Percentiles rank a stretch among this genome's conserved stretches.
Evolutionary conservation across 2,113 vertebrate species (phyloP).

Genomic region (Sialia sialis): DNA sequence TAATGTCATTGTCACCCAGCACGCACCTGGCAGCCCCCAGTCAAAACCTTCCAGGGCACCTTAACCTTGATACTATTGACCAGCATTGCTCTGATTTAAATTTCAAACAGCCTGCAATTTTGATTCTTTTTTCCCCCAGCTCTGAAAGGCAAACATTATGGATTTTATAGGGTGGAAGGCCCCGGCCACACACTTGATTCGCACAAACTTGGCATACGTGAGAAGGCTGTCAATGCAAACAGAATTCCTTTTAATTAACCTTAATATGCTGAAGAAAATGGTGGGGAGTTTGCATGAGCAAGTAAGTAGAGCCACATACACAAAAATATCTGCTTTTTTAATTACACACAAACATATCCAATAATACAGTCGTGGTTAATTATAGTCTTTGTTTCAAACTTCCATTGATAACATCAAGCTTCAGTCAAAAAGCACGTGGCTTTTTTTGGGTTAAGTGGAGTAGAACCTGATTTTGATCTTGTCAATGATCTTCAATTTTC

Average conservation of each 20-base stretch:
- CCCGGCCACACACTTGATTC: slow-evolving; percentile 59
- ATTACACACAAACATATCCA: slow-evolving; percentile 48
- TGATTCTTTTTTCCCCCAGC: slow-evolving; percentile 64
- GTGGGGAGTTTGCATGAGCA: slow-evolving; percentile 59
- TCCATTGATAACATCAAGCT: not conserved
- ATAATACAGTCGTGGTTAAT: slow-evolving; percentile 56
- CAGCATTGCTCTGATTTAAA: slow-evolving; percentile 73
- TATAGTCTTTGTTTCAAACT: slow-evolving; percentile 24
- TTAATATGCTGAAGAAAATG: slow-evolving; percentile 75
- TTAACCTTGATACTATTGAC: slow-evolving; percentile 72
- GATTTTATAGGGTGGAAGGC: slow-evolving; percentile 76
- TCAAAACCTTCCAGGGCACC: slow-evolving; percentile 36
- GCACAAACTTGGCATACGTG: slow-evolving; percentile 74
- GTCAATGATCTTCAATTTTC: not conserved
- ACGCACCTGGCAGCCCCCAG: not conserved
- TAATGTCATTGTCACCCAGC: slow-evolving; percentile 31
- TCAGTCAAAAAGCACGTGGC: not conserved
- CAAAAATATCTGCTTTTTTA: slow-evolving; percentile 57
- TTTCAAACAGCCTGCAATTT: slow-evolving; percentile 76
- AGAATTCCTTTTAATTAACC: slow-evolving; percentile 83
- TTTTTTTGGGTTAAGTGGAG: not conserved
- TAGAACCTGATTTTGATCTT: not conserved
- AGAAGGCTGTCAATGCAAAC: slow-evolving; percentile 77
- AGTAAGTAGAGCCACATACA: slow-evolving; percentile 34
- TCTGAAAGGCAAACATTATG: slow-evolving; percentile 73